Evolutionary conservation across 2,888 invertebrate species (phyloP), one percentile per base, ranked within the genome.

Genomic region (Cataglyphis livida): DNA sequence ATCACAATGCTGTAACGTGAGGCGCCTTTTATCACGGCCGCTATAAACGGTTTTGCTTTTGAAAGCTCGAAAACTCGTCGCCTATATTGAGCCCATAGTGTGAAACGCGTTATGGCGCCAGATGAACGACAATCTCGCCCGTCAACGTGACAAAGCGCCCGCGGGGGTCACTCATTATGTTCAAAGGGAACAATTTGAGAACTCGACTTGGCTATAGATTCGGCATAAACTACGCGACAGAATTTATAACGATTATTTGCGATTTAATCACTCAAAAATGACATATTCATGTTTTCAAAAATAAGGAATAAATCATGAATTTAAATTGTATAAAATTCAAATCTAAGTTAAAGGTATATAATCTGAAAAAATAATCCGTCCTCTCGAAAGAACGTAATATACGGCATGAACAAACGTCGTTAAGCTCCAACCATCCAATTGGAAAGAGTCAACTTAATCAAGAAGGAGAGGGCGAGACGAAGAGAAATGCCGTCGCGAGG

Each of bases 141-240:
- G 78, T 71, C 44, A 79, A 71, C 44, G 59, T 25, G 41, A 66
- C 65, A 57, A 64, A 82, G 48, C 32, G 78, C 41, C 75, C 51
- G 81, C 81, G 62, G 76, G n/a, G 51, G n/a, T 76, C 81, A 51
- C 62, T 78, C 81, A 51, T 75, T 75, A 81, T n/a, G 38, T 57
- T 21, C 82, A 71, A 81, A 81, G 75, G 28, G 51, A 81, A 75
- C 51, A 51, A 81, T 81, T 81, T 75, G 38, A 51, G 44, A 35
- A 28, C 25, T 51, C 75, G 28, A 54, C 28, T 54, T 41, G 25
- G 35, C 74, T 38, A 79, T 62, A 81, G 73, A 15, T 73, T 21
- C 44, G 62, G 1, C n/a, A 21, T 9, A 38, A 62, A 81, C 61
- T 44, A 59, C 57, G 59, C 35, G 48, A 25, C 0, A 10, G 21